Evolutionary conservation across 1,140 invertebrate genomes (phyloP).

Genomic region (Cecropterus lyciades): DNA sequence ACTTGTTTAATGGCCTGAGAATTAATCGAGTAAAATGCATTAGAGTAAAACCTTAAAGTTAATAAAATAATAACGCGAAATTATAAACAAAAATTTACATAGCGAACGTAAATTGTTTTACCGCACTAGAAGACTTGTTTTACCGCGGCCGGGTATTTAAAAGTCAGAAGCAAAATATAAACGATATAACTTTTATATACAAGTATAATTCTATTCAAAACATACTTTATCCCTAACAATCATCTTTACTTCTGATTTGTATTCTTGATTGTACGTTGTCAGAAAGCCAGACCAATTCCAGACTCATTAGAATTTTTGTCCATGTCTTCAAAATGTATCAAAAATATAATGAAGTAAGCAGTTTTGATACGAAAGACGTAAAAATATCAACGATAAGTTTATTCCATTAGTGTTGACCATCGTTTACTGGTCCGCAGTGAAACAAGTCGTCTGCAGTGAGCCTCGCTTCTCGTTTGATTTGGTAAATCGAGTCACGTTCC

Average conservation of each 20-base stretch:
- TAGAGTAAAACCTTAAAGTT: conserved; percentile 75
- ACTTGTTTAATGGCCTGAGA: conserved; percentile 83
- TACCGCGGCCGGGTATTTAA: not conserved
- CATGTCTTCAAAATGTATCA: too few species aligned
- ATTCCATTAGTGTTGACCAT: too few species aligned
- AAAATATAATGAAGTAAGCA: too few species aligned
- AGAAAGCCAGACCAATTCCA: too few species aligned
- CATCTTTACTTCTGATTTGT: too few species aligned
- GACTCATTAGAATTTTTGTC: too few species aligned
- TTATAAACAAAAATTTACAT: conserved; percentile 80
- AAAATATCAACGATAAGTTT: too few species aligned
- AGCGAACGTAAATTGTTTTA: conserved; percentile 69
- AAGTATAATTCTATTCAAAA: not conserved
- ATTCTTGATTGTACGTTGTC: too few species aligned
- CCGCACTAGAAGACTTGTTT: conserved; percentile 49
- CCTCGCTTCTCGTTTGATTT: conserved; percentile 76
- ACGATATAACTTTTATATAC: not conserved
- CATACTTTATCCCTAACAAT: too few species aligned
- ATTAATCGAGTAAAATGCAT: conserved; percentile 83
- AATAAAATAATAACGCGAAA: conserved; percentile 66
- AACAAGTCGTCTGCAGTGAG: conserved; percentile 43
- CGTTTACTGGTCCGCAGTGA: not conserved
- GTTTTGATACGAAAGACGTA: too few species aligned
- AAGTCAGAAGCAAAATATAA: not conserved
- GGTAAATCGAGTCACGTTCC: conserved; percentile 80